These are phyloP conservation scores for Virgularia gustaviana DNA, from an alignment of 92 coral and sea anemone species.

Conservation along the genomic window DNA sequence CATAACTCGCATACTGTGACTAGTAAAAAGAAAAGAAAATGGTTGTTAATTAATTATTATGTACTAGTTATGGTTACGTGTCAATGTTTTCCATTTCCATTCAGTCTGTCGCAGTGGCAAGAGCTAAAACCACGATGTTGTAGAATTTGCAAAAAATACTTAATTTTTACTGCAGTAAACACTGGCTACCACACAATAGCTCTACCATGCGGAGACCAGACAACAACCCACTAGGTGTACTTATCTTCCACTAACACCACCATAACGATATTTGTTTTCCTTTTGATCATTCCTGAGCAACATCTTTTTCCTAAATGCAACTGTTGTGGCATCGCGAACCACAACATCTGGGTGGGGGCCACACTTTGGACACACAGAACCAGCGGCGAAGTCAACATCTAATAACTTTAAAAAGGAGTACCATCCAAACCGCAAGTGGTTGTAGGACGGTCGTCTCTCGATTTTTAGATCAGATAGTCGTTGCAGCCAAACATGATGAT, in stretches of 20 bases:
- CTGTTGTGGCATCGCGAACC: constrained; percentile 5
- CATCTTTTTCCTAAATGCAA: constrained; percentile 14
- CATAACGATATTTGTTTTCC: neutral
- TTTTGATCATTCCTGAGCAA: neutral
- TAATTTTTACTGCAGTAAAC: neutral
- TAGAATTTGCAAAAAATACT: neutral
- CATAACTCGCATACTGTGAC: constrained; percentile 16
- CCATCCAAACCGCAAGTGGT: constrained; percentile 2
- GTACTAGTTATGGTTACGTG: neutral
- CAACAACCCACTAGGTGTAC: neutral
- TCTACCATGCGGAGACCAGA: neutral
- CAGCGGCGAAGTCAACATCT: neutral
- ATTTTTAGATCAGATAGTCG: neutral
- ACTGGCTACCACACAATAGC: neutral
- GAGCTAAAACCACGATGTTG: no score
- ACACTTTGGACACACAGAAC: neutral
- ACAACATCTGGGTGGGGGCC: neutral
- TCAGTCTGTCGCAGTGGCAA: no score
- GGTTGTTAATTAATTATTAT: neutral
- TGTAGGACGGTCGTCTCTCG: neutral
- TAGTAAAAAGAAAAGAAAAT: constrained; percentile 12
- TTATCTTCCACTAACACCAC: constrained; percentile 5
- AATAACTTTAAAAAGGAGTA: neutral
- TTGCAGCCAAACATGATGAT: neutral
- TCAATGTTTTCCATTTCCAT: neutral